phyloP scores from a whole-genome alignment of 2,113 vertebrate species.

The Poeciliopsis turrubarensis region DNA sequence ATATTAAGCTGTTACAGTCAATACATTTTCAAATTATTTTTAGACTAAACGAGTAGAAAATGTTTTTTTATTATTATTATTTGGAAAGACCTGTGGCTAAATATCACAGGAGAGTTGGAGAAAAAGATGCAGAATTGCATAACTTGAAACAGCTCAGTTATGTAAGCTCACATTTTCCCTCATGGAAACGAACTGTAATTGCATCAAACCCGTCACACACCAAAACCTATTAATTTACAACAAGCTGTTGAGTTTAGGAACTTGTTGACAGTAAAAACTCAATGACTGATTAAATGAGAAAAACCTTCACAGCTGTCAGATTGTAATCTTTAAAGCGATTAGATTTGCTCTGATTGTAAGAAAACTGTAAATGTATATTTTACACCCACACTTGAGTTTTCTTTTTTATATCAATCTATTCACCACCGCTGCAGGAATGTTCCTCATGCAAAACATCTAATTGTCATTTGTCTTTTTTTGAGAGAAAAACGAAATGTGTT shows the following conservation, averaged over 20 bases:
- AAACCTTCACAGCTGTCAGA: neutral
- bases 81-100: neutral
- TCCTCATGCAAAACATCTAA: neutral
- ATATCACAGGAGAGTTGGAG: neutral
- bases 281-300: neutral
- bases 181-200: neutral
- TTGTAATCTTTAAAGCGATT: conserved; percentile 33
- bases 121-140: neutral
- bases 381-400: neutral
- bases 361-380: conserved; percentile 6
- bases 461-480: neutral
- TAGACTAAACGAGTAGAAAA: neutral
- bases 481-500: neutral
- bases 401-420: neutral
- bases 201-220: neutral
- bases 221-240: neutral
- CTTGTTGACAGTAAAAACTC: neutral
- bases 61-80: neutral
- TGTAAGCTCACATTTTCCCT: neutral
- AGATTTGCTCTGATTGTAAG: neutral
- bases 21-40: neutral
- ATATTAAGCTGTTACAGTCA: neutral
- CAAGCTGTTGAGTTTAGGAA: neutral
- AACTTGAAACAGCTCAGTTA: neutral
- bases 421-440: neutral